Conservation (phyloP, 2,797 vertebrate genomes). For the Macropodus opercularis region DNA sequence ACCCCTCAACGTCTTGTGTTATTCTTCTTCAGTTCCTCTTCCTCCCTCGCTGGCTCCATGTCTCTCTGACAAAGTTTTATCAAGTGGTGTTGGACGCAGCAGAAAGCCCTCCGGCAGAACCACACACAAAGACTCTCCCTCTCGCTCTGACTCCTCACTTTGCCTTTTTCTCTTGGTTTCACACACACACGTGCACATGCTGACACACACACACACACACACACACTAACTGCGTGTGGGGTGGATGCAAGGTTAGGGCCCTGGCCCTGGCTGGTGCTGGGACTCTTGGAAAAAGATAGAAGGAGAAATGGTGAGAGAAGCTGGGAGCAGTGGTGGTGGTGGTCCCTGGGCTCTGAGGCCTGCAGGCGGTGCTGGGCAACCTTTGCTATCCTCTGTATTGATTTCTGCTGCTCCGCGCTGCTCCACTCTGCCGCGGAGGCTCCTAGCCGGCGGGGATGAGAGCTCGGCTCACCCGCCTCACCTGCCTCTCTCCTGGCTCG, state of each 20-base stretch:
- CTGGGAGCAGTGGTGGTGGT: conserved; percentile 70
- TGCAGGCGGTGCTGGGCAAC: conserved; percentile 82
- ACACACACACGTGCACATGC: conserved; percentile 51
- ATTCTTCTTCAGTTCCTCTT: conserved; percentile 60
- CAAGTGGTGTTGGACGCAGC: conserved; percentile 74
- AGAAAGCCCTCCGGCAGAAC: conserved; percentile 78
- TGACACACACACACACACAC: conserved; percentile 67
- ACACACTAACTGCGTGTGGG: conserved; percentile 69
- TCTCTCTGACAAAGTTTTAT: conserved; percentile 83
- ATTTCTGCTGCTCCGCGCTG: conserved; percentile 80
- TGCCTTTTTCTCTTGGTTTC: conserved; percentile 44
- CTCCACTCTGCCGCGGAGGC: conserved; percentile 75
- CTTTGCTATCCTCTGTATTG: conserved; percentile 85
- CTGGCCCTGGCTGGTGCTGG: conserved; percentile 77
- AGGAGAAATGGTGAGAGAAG: conserved; percentile 73
- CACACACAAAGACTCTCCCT: conserved; percentile 76
- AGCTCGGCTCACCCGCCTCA: conserved; percentile 79
- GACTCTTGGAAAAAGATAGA: conserved; percentile 73
- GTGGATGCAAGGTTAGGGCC: conserved; percentile 70
- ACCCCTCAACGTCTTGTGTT: conserved; percentile 74
- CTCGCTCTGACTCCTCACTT: conserved; percentile 24
- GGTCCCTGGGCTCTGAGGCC: conserved; percentile 81
- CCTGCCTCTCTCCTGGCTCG: conserved; percentile 80
- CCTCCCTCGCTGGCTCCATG: conserved; percentile 52
- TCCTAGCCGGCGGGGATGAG: conserved; percentile 82